Evolutionary conservation across 2,797 vertebrate species (phyloP).

Genomic region (Pseudomugil gertrudae): DNA sequence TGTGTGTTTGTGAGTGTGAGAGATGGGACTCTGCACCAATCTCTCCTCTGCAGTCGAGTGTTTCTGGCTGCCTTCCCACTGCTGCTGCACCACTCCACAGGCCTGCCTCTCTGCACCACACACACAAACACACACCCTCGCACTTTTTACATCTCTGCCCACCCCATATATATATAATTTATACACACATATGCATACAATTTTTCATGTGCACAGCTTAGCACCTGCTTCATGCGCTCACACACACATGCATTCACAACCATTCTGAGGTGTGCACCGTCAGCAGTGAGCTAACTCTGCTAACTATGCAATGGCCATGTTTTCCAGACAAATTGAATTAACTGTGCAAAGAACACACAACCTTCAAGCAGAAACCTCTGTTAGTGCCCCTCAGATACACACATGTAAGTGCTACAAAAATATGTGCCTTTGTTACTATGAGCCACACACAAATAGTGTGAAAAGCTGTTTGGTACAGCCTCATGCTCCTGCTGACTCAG

Average conservation of each 20-base stretch:
- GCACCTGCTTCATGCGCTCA: constrained; percentile 25
- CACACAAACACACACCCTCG: constrained; percentile 23
- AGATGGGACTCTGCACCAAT: constrained; percentile 79
- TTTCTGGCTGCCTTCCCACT: constrained; percentile 82
- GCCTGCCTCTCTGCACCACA: constrained; percentile 72
- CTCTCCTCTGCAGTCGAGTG: constrained; percentile 77
- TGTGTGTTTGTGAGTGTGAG: constrained; percentile 30
- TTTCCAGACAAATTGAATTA: constrained; percentile 37
- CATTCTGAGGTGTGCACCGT: constrained; percentile 32
- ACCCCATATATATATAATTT: constrained; percentile 58
- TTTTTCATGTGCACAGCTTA: constrained; percentile 23
- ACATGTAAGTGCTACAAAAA: background rate
- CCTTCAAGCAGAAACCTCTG: background rate
- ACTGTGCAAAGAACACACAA: constrained; percentile 15
- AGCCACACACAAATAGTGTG: background rate
- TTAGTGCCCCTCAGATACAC: background rate
- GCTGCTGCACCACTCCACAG: constrained; percentile 81
- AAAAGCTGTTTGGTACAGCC: constrained; percentile 32
- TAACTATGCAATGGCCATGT: constrained; percentile 56
- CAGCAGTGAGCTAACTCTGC: constrained; percentile 51
- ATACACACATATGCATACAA: constrained; percentile 17
- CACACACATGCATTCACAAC: constrained; percentile 8
- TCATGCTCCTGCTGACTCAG: constrained; percentile 67
- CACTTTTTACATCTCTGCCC: constrained; percentile 38
- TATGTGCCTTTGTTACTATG: constrained; percentile 5